These are phyloP conservation scores for Orthosia incerta DNA, from an alignment of 2,888 invertebrate species.

Conservation along the genomic window DNA sequence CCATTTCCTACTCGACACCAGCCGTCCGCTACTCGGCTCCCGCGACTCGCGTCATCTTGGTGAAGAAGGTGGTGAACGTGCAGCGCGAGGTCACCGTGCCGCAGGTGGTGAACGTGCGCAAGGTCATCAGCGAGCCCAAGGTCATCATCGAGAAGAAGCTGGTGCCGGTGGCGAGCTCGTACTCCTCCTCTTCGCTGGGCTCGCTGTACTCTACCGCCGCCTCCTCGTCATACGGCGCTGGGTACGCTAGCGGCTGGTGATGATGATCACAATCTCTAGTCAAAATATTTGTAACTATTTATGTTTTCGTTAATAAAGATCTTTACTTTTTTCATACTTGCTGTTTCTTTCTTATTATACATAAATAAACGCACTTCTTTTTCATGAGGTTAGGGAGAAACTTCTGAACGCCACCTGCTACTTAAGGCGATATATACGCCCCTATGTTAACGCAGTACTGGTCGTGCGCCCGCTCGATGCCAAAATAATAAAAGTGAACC, in stretches of 20 bases:
- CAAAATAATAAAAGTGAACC: no score
- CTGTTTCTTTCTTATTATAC: not conserved
- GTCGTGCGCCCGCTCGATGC: no score
- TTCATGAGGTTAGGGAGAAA: not conserved
- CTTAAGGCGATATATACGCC: no score
- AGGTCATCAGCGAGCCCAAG: conserved; percentile 54
- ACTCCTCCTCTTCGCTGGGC: conserved; percentile 10
- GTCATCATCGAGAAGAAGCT: conserved; percentile 52
- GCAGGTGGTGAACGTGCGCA: conserved; percentile 56
- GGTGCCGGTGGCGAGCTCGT: conserved; percentile 38
- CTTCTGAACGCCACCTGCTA: not conserved
- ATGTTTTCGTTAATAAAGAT: conserved; percentile 19
- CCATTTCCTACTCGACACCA: conserved; percentile 27
- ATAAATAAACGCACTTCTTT: not conserved
- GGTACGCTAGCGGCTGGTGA: conserved; percentile 45
- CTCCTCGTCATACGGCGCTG: conserved; percentile 28
- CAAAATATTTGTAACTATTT: conserved; percentile 19
- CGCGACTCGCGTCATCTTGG: conserved; percentile 10
- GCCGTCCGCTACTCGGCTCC: conserved; percentile 19
- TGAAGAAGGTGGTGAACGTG: conserved; percentile 59
- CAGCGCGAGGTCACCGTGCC: conserved; percentile 59
- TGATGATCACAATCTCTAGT: not conserved
- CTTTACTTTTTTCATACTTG: not conserved
- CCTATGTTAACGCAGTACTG: no score
- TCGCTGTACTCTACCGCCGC: conserved; percentile 21